Evolutionary conservation across 2,888 invertebrate genomes (phyloP).

Genomic region (Xylocampa areola): DNA sequence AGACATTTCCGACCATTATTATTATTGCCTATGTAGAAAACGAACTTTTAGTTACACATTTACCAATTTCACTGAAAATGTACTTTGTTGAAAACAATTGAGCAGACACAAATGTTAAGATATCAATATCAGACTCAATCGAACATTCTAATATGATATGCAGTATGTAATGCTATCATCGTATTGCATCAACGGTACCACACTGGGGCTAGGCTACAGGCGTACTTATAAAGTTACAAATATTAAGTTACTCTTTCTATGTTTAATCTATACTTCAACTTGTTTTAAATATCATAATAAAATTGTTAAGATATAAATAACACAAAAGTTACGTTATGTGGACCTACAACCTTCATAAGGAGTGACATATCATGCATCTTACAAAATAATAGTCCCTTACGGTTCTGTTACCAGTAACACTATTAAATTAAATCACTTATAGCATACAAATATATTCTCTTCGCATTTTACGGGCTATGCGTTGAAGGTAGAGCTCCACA

Average conservation of each 20-base stretch:
- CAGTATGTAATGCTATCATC: constrained; percentile 62
- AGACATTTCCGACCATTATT: constrained; percentile 63
- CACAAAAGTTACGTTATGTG: constrained; percentile 83
- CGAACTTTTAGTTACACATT: constrained; percentile 58
- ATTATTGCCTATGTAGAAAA: constrained; percentile 63
- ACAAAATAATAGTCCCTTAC: constrained; percentile 75
- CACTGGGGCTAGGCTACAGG: constrained; percentile 73
- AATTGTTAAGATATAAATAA: constrained; percentile 85
- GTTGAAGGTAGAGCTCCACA: constrained; percentile 37
- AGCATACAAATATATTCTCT: constrained; percentile 58
- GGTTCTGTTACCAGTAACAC: constrained; percentile 58
- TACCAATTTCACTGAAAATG: constrained; percentile 57
- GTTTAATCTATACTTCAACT: constrained; percentile 77
- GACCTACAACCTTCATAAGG: constrained; percentile 88
- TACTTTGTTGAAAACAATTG: constrained; percentile 61
- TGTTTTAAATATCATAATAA: constrained; percentile 82
- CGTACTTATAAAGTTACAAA: constrained; percentile 77
- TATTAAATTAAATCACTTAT: constrained; percentile 52
- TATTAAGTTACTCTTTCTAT: constrained; percentile 76
- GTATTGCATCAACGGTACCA: constrained; percentile 64
- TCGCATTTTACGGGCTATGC: constrained; percentile 35
- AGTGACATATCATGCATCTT: constrained; percentile 75
- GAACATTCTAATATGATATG: constrained; percentile 67
- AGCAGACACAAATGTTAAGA: constrained; percentile 55
- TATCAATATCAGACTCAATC: constrained; percentile 57